Percentiles rank a stretch among this genome's conserved stretches.
phyloP scores from a whole-genome alignment of 64 coral and sea anemone genomes.

The Orbicella faveolata region DNA sequence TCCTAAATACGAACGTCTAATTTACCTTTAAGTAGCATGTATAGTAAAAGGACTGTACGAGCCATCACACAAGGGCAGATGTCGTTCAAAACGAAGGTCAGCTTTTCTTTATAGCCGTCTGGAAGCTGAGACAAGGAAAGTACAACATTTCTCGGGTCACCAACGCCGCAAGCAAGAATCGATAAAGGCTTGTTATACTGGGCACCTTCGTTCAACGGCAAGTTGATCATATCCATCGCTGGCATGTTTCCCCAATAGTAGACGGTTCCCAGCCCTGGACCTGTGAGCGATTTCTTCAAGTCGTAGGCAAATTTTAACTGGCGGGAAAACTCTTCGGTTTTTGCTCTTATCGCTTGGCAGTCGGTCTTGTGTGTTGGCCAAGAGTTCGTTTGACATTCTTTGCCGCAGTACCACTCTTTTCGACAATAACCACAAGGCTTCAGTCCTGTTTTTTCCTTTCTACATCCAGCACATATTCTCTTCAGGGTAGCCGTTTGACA shows the following conservation, averaged over 20 bases:
- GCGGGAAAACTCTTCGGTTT: not conserved
- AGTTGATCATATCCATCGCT: slow-evolving; percentile 39
- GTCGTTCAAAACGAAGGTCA: slow-evolving; percentile 64
- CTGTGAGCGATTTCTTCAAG: too few species aligned
- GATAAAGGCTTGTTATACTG: slow-evolving; percentile 18
- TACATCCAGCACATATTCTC: slow-evolving; percentile 17
- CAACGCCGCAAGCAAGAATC: slow-evolving; percentile 50
- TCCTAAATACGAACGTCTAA: not conserved
- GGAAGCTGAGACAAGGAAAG: slow-evolving; percentile 39
- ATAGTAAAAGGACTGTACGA: slow-evolving; percentile 53
- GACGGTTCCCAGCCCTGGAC: not conserved
- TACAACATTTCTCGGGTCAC: slow-evolving; percentile 45
- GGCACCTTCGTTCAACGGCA: slow-evolving; percentile 46
- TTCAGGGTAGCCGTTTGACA: slow-evolving; percentile 35
- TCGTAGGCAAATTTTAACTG: not conserved
- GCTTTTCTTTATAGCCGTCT: slow-evolving; percentile 11
- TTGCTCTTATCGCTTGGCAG: not conserved
- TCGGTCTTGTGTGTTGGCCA: slow-evolving; percentile 21
- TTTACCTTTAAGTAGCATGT: slow-evolving; percentile 47
- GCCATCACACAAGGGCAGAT: slow-evolving; percentile 50
- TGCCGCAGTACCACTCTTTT: slow-evolving; percentile 43
- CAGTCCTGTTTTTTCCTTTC: not conserved
- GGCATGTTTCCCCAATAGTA: slow-evolving; percentile 64
- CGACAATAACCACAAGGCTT: slow-evolving; percentile 31
- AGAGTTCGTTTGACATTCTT: slow-evolving; percentile 25